These are phyloP conservation scores for Saccopteryx bilineata DNA, from an alignment of 2,113 vertebrate genomes.

Conservation along the genomic window DNA sequence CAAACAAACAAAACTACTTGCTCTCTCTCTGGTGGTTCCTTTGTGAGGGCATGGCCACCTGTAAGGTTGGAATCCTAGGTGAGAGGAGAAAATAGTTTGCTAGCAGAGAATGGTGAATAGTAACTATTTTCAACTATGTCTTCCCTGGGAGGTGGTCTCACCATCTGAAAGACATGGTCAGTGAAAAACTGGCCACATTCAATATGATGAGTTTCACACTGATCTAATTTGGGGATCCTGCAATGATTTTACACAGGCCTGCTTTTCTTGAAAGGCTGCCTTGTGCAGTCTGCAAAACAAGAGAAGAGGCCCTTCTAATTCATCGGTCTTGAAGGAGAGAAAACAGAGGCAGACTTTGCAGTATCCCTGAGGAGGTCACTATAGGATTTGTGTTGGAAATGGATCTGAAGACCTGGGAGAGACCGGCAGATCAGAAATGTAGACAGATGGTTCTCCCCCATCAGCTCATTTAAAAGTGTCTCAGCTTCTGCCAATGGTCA, in stretches of 20 bases:
- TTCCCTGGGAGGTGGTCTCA: neutral
- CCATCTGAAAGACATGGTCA: neutral
- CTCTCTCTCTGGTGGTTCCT: neutral
- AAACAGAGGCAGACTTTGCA: slow-evolving; percentile 37
- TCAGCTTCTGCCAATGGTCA: neutral
- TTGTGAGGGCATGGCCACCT: neutral
- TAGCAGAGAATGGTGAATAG: neutral
- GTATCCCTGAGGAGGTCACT: neutral
- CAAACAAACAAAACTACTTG: slow-evolving; percentile 28
- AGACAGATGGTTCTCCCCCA: neutral
- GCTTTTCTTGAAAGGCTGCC: neutral
- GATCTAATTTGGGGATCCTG: neutral
- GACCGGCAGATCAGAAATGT: neutral
- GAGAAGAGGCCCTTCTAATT: neutral
- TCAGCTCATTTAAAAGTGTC: neutral
- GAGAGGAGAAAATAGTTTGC: neutral
- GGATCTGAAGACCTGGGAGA: neutral
- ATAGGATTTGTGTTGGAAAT: slow-evolving; percentile 16
- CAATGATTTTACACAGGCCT: neutral
- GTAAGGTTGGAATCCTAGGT: neutral
- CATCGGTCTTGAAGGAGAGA: slow-evolving; percentile 17
- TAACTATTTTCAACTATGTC: slow-evolving; percentile 23
- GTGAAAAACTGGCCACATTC: neutral
- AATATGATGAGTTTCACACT: neutral
- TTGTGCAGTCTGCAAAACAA: neutral